Base-by-base conservation (phyloP, 35 echinoderm and acorn worm genomes). In the Ophiothrix spiculata region DNA sequence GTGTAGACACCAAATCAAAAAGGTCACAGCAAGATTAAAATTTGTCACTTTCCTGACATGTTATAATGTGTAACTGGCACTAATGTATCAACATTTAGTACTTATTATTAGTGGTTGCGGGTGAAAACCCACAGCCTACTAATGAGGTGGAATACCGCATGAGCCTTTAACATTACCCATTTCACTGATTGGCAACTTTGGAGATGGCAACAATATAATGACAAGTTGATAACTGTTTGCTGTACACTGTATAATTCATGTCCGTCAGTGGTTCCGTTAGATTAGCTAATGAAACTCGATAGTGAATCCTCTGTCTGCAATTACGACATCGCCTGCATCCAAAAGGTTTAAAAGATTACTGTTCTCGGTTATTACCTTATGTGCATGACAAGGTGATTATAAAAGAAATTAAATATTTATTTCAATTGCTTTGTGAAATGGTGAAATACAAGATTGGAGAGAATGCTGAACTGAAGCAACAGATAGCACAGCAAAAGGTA, bases 121-220 rank as follows among this genome's bases (percentile, higher is more conserved):
- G 32, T 37, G 39, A 31, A 80, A 80, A 39, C 39, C 16, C 34
- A 80, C 78, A 80, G 28, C 39, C 25, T 49, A 10, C 6, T 2
- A 69, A 25, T 15, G 60, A n/a, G n/a, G n/a, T n/a, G n/a, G n/a
- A n/a, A n/a, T n/a, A n/a, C n/a, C n/a, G n/a, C n/a, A n/a, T n/a
- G n/a, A n/a, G n/a, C n/a, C n/a, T n/a, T n/a, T n/a, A 69, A 69
- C 60, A 15, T 69, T 69, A 69, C 78, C 78, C 10, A 80, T 80
- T 23, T 16, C 37, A 17, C 32, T 80, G 23, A 80, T 80, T 80
- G 78, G 78, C 15, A 80, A 80, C 32, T 0, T 38, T 28, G 78
- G 78, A 80, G 35, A 80, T 21, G 78, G 6, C 35, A 39, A 36
- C 39, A 41, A 39, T 16, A 77, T 33, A 25, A 77, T 77, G 75